Percentiles rank a stretch among this genome's conserved stretches.
Evolutionary conservation across 2,888 invertebrate species (phyloP).

Genomic region (Selenia dentaria): DNA sequence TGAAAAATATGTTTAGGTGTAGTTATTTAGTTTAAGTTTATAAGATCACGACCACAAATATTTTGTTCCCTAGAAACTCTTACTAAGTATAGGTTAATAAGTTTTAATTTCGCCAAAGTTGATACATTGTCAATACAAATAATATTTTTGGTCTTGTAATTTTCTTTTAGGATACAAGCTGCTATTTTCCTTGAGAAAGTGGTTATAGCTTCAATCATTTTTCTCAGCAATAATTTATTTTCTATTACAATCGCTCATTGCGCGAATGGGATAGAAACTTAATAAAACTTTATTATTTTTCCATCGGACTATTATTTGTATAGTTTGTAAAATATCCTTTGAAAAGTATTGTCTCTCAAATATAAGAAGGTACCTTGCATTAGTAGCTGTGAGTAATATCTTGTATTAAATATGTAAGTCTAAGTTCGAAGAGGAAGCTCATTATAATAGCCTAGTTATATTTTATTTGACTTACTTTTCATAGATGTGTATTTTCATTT

Average conservation of each 20-base stretch:
- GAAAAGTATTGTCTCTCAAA: too few relatives aligned
- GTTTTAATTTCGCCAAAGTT: neutral
- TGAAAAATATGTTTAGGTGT: conserved; percentile 11
- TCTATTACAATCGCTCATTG: neutral
- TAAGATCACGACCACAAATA: neutral
- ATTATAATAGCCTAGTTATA: too few relatives aligned
- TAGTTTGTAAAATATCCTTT: too few relatives aligned
- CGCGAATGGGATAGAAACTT: neutral
- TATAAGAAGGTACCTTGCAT: too few relatives aligned
- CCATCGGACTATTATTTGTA: too few relatives aligned
- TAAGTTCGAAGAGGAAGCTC: too few relatives aligned
- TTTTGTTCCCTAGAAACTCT: neutral
- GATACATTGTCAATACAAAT: neutral
- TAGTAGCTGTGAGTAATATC: too few relatives aligned
- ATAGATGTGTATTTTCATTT: too few relatives aligned
- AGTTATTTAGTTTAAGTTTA: conserved; percentile 18
- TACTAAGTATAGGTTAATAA: neutral
- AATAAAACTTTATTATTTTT: neutral
- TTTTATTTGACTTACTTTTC: too few relatives aligned
- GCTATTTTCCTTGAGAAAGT: conserved; percentile 22
- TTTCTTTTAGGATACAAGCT: neutral
- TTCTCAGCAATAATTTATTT: neutral
- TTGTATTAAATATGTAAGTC: too few relatives aligned
- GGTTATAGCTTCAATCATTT: neutral
- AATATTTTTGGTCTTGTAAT: conserved; percentile 22